A percentile compares a stretch with the other conserved stretches of the same genome.
phyloP scores from a whole-genome alignment of 2,113 vertebrate genomes.

The Chionomys nivalis region DNA sequence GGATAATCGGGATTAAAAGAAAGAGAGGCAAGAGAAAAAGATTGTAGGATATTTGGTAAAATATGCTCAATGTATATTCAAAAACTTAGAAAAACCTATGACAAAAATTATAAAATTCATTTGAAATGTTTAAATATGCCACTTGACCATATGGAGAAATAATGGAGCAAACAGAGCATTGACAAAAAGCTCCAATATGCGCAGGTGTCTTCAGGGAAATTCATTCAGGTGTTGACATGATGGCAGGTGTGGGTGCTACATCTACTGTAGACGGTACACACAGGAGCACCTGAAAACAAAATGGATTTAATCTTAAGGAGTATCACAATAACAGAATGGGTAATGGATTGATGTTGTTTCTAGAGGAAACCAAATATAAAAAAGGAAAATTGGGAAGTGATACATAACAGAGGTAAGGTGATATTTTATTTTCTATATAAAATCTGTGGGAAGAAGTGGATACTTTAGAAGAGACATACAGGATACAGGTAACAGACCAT shows the following conservation, averaged over 20 bases:
- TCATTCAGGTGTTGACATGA: not conserved
- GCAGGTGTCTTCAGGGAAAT: not conserved
- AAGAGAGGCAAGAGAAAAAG: not conserved
- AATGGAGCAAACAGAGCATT: not conserved
- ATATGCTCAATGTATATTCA: not conserved
- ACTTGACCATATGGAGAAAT: not conserved
- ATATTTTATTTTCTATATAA: not conserved
- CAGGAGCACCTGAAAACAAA: not conserved
- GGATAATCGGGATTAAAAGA: not conserved
- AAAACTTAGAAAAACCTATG: not conserved
- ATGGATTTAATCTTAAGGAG: not conserved
- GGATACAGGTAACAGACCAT: not conserved
- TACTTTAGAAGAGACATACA: not conserved
- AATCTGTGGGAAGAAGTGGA: not conserved
- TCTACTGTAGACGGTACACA: not conserved
- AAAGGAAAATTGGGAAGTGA: not conserved
- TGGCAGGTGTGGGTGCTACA: not conserved
- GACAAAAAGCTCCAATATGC: not conserved
- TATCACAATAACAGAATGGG: not conserved
- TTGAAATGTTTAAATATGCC: not conserved
- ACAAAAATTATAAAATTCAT: not conserved
- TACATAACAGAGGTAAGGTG: not conserved
- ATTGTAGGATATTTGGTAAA: not conserved
- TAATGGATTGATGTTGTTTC: not conserved
- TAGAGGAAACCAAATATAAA: not conserved